Evolutionary conservation across 1,140 invertebrate genomes (phyloP).

Genomic region (Rhopalosiphum padi): DNA sequence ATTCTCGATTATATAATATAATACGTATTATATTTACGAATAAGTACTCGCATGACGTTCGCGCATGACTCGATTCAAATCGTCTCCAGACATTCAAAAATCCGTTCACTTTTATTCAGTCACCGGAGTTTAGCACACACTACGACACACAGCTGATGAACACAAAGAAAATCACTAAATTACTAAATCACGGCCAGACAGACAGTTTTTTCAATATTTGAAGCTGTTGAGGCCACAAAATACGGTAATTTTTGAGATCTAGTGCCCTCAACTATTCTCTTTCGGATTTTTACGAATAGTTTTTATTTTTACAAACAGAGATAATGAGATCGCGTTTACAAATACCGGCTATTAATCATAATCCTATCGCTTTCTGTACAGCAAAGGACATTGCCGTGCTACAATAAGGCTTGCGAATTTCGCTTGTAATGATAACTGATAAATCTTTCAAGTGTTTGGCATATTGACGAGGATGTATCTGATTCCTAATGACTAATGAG

Average conservation of each 20-base stretch:
- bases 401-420: neutral
- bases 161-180: neutral
- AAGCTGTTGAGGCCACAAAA: neutral
- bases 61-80: neutral
- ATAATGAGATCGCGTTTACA: neutral
- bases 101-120: conserved; percentile 22
- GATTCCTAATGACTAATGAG: neutral
- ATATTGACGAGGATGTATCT: neutral
- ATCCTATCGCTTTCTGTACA: neutral
- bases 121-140: neutral
- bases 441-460: neutral
- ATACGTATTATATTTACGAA: neutral
- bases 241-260: neutral
- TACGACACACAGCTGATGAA: neutral
- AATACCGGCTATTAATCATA: neutral
- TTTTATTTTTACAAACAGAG: neutral
- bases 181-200: neutral
- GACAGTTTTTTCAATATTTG: neutral
- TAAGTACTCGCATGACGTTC: neutral
- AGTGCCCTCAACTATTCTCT: neutral
- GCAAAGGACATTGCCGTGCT: neutral
- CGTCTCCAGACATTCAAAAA: conserved; percentile 9
- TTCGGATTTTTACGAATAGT: neutral
- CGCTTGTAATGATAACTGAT: neutral
- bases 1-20: neutral